A percentile compares a stretch with the other conserved stretches of the same genome.
phyloP scores from a whole-genome alignment of 2,797 vertebrate genomes.

The Botia kubotai region DNA sequence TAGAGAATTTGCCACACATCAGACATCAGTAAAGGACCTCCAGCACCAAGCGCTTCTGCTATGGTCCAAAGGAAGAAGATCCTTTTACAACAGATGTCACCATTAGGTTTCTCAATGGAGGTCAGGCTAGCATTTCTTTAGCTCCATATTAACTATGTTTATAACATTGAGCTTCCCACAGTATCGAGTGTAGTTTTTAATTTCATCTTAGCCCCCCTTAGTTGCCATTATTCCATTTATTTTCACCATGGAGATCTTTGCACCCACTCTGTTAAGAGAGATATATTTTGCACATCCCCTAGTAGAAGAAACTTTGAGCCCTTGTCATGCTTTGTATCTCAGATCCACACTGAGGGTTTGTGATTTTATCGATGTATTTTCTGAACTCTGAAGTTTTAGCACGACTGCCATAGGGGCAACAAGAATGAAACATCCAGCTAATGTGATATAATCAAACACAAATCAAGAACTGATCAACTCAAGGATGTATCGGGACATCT shows the following conservation, averaged over 20 bases:
- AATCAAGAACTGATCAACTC: slow-evolving; percentile 38
- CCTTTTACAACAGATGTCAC: slow-evolving; percentile 44
- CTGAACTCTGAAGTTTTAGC: slow-evolving; percentile 16
- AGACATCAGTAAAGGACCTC: slow-evolving; percentile 53
- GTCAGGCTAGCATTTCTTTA: slow-evolving; percentile 56
- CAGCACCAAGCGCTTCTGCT: slow-evolving; percentile 32
- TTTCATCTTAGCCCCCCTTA: slow-evolving; percentile 67
- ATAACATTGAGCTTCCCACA: slow-evolving; percentile 67
- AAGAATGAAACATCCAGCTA: slow-evolving; percentile 29
- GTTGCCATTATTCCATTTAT: slow-evolving; percentile 62
- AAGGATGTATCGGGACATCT: slow-evolving; percentile 24
- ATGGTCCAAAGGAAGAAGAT: slow-evolving; percentile 42
- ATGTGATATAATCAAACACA: slow-evolving; percentile 43
- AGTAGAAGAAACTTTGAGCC: slow-evolving; percentile 71
- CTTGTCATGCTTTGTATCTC: slow-evolving; percentile 59
- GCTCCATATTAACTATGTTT: slow-evolving; percentile 58
- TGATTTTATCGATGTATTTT: slow-evolving; percentile 31
- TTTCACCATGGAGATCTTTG: slow-evolving; percentile 25
- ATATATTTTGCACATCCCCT: slow-evolving; percentile 75
- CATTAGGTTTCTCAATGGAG: slow-evolving; percentile 38
- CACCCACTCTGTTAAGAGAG: slow-evolving; percentile 62
- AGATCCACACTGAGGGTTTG: slow-evolving; percentile 40
- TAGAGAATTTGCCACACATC: slow-evolving; percentile 62
- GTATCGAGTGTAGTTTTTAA: slow-evolving; percentile 68
- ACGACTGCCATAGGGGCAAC: slow-evolving; percentile 27